These are phyloP conservation scores for Diplolepis rosae DNA, from an alignment of 2,888 invertebrate genomes.

Conservation along the genomic window DNA sequence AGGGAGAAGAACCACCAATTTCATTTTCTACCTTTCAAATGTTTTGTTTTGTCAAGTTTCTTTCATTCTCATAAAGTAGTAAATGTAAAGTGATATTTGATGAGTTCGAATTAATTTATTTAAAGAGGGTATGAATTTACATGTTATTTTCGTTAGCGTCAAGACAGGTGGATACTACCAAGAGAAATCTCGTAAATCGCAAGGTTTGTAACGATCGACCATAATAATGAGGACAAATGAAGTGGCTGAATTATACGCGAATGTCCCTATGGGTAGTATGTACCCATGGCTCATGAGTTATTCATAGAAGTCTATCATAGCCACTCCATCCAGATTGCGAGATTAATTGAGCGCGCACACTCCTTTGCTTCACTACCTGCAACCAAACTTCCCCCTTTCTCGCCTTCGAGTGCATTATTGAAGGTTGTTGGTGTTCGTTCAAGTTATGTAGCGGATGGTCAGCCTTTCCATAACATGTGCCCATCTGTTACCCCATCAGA, in stretches of 20 bases:
- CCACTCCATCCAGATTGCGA: constrained; percentile 72
- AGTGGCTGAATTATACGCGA: constrained; percentile 71
- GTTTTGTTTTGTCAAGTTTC: too few species aligned
- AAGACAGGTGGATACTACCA: constrained; percentile 21
- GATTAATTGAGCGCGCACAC: constrained; percentile 71
- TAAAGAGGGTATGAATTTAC: constrained; percentile 9
- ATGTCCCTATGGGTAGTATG: constrained; percentile 66
- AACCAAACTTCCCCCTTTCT: constrained; percentile 24
- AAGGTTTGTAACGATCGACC: constrained; percentile 67
- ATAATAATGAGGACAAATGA: constrained; percentile 73
- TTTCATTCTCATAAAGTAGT: too few species aligned
- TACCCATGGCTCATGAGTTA: constrained; percentile 69
- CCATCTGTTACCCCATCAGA: background rate
- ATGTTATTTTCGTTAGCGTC: constrained; percentile 13
- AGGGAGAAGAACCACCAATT: too few species aligned
- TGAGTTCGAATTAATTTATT: too few species aligned
- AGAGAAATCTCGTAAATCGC: constrained; percentile 59
- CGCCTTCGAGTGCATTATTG: background rate
- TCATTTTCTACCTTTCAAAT: too few species aligned
- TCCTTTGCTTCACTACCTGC: constrained; percentile 59
- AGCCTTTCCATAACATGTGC: background rate
- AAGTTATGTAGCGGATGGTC: constrained; percentile 19
- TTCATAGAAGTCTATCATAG: constrained; percentile 72
- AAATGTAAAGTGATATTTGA: too few species aligned
- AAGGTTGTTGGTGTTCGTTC: constrained; percentile 13